Percentiles rank a stretch among this genome's conserved stretches.
Conservation (phyloP, 2,797 vertebrate species). For the Poliocrania exsul region DNA sequence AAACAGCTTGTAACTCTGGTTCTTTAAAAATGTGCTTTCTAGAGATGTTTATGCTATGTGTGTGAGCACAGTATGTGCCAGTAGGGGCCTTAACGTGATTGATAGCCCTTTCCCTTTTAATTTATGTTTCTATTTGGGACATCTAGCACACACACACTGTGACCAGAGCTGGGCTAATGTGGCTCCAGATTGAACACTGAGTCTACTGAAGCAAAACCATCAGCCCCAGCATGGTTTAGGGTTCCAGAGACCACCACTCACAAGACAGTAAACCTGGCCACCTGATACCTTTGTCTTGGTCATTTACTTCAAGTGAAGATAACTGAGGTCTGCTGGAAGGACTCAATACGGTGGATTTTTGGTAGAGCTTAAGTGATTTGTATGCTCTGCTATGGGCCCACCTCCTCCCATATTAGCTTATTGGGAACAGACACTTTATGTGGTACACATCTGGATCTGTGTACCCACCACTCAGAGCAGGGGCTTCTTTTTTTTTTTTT, state of each 20-base stretch:
- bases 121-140: neutral
- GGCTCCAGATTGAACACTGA: neutral
- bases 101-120: constrained; percentile 7
- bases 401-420: neutral
- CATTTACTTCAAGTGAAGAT: neutral
- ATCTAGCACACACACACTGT: neutral
- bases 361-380: neutral
- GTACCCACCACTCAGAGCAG: neutral
- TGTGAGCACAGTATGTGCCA: neutral
- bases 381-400: neutral
- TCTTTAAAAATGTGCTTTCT: constrained; percentile 17
- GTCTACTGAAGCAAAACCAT: neutral
- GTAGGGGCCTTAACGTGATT: neutral
- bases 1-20: neutral
- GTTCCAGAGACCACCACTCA: neutral
- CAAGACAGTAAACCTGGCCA: neutral
- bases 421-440: neutral
- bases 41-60: neutral
- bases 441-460: neutral
- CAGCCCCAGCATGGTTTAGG: rapidly evolving
- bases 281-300: neutral
- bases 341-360: neutral
- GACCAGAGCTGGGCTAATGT: rapidly evolving
- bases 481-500: neutral
- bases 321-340: neutral